Base-by-base conservation (phyloP, 2,888 invertebrate species). In the Linnaemya tessellans region DNA sequence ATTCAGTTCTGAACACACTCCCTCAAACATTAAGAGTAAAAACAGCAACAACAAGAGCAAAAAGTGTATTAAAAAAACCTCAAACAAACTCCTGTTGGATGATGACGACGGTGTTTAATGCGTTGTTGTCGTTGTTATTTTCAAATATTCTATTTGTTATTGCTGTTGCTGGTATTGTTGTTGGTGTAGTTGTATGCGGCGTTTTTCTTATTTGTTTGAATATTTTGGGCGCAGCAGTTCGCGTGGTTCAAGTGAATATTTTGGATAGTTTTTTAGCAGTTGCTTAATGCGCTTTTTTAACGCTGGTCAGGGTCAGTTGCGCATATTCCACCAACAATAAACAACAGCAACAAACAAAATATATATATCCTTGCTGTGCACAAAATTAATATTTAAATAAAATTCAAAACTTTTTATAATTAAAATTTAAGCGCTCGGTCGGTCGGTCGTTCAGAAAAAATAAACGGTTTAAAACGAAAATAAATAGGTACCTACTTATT, bases 281-380 rank as follows among this genome's bases (percentile, higher is more conserved):
- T 88, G 89, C 88, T 87, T 89, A 89, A 90, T 90, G 90, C 89
- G 90, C 89, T 89, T 90, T 89, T 90, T 89, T 87, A 88, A 78
- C 87, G 88, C 87, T 88, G 88, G 89, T 89, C 89, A 87, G 88
- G 82, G 88, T 87, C 88, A 85, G 88, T 62, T 85, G 85, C 85
- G 85, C 85, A 82, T 82, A 85, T 80, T 80, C 85, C 62, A 77
- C 74, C 56, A 73, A 73, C 65, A 80, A 71, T 58, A 56, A 54
- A 56, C 30, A 38, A 51, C 15, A 54, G 20, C 22, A 46, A 60
- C 38, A 68, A 51, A 60, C n/a, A n/a, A n/a, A n/a, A n/a, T n/a
- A n/a, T n/a, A n/a, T n/a, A n/a, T 7, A 46, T 77, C 56, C 65
- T 77, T 67, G 46, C 3, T 56, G 68, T 49, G 18, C 2, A 22